phyloP scores from a whole-genome alignment of 2,113 vertebrate species.

The Phycodurus eques region DNA sequence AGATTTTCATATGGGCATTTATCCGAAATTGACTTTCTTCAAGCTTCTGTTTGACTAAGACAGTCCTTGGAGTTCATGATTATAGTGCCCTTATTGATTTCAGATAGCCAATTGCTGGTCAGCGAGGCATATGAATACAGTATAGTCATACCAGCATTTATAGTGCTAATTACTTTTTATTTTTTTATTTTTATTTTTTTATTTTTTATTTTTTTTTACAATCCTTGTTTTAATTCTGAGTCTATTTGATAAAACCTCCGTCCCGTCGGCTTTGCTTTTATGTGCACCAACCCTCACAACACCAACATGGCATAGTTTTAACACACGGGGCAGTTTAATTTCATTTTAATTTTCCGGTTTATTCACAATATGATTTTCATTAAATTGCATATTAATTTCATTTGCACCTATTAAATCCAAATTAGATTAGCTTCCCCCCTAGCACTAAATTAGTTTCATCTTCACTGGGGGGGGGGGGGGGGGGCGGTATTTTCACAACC shows the following conservation, averaged over 20 bases:
- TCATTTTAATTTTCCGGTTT: slow-evolving; percentile 59
- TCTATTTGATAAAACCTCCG: slow-evolving; percentile 10
- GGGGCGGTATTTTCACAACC: too few relatives aligned
- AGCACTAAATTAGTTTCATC: slow-evolving; percentile 46
- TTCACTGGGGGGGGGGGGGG: not conserved
- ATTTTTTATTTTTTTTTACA: not conserved
- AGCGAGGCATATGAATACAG: not conserved
- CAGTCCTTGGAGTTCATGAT: not conserved
- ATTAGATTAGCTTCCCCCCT: slow-evolving; percentile 46
- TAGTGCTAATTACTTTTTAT: slow-evolving; percentile 5
- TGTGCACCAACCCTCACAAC: slow-evolving; percentile 19
- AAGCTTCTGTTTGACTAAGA: not conserved
- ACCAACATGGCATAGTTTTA: slow-evolving; percentile 35
- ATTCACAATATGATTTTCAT: slow-evolving; percentile 72
- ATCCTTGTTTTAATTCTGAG: slow-evolving; percentile 1
- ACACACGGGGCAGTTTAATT: slow-evolving; percentile 63
- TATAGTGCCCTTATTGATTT: not conserved
- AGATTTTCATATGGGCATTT: not conserved
- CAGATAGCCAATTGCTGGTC: not conserved
- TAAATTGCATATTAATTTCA: slow-evolving; percentile 68
- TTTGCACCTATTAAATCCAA: slow-evolving; percentile 62
- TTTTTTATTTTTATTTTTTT: not conserved
- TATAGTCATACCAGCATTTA: not conserved
- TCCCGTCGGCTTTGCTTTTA: slow-evolving; percentile 13
- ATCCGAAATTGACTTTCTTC: not conserved